Evolutionary conservation across 2,888 invertebrate genomes (phyloP).

Genomic region (Amorpha juglandis): DNA sequence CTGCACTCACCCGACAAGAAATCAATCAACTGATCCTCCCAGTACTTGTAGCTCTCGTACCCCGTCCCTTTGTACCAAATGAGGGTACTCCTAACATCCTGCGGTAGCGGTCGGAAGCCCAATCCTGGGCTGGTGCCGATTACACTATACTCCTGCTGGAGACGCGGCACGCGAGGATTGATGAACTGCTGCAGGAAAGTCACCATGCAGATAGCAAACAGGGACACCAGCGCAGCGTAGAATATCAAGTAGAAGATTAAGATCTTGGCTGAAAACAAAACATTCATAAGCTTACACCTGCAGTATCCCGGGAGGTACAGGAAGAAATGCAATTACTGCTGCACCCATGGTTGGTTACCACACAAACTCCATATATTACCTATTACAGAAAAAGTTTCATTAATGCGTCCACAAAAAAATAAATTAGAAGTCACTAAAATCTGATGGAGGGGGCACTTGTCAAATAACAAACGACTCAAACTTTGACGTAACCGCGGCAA

Average conservation of each 20-base stretch:
- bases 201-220: conserved; percentile 96
- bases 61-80: conserved; percentile 96
- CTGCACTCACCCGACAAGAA: conserved; percentile 90
- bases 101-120: conserved; percentile 97
- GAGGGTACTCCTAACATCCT: conserved; percentile 95
- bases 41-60: conserved; percentile 89
- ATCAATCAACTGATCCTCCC: conserved; percentile 90
- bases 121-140: conserved; percentile 98
- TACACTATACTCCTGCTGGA: conserved; percentile 91
- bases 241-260: conserved; percentile 96
- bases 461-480: too few relatives aligned
- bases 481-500: too few relatives aligned
- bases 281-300: too few relatives aligned
- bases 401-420: too few relatives aligned
- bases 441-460: too few relatives aligned
- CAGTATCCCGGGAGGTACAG: too few relatives aligned
- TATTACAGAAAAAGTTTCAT: too few relatives aligned
- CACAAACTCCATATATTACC: too few relatives aligned
- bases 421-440: too few relatives aligned
- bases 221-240: conserved; percentile 92
- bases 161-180: conserved; percentile 93
- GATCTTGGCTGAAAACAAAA: conserved; percentile 89
- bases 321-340: too few relatives aligned
- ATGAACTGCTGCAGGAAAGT: conserved; percentile 95
- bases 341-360: too few relatives aligned